Evolutionary conservation across 2,797 vertebrate genomes (phyloP), one percentile per base, ranked within the genome.

Genomic region (Cephalopachus bancanus): DNA sequence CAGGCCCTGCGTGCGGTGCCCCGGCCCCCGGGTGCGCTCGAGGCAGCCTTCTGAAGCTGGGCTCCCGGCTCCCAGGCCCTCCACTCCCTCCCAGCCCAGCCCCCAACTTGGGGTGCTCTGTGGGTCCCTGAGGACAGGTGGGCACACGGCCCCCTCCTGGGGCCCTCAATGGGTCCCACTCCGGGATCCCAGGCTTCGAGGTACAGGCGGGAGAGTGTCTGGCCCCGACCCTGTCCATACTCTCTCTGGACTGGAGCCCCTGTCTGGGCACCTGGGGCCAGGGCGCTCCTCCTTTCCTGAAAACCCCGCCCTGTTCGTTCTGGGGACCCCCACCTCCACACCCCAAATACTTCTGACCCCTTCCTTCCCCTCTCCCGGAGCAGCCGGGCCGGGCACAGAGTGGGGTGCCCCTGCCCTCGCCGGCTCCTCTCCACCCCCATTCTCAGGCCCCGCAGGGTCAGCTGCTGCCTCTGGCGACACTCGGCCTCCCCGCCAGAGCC

Each of bases 1-100:
- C 98, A 98, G 92, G 71, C 74, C 12, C 93, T 98, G 60, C 96
- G 98, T 7, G 98, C 98, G 0, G 85, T 98, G 79, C 97, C 91
- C 37, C 49, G 96, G 17, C 75, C 57, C 44, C 69, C n/a, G 93
- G 75, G 12, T 14, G n/a, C n/a, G n/a, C n/a, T n/a, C n/a, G n/a
- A n/a, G n/a, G n/a, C n/a, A n/a, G n/a, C n/a, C n/a, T n/a, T n/a
- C n/a, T n/a, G n/a, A n/a, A n/a, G n/a, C n/a, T n/a, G 20, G 44
- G 14, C 15, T 33, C 76, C 53, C n/a, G 33, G 76, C 3, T 44
- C 33, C 44, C n/a, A 5, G 51, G 51, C 15, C 20, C 57, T 69
- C 67, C 16, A 69, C 65, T 69, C 30, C 30, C 30, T 67, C 65
- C 65, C 15, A 17, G 65, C 14, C 64, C 64, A 22, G 64, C 24